phyloP scores from a whole-genome alignment of 2,113 vertebrate species.

The Engraulis encrasicolus region DNA sequence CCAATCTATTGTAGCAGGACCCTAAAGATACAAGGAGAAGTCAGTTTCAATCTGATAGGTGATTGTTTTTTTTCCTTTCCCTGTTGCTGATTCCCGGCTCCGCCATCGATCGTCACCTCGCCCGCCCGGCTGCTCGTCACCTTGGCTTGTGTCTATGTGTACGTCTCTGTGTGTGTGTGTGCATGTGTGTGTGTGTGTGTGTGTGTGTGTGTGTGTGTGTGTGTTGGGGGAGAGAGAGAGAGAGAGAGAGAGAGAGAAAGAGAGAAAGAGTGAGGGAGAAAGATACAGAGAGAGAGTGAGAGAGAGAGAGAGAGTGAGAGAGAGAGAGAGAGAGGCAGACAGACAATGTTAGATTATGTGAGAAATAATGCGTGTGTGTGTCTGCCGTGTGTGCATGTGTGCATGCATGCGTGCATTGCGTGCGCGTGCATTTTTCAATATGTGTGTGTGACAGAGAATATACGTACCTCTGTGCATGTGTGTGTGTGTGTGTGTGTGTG shows the following conservation, averaged over 20 bases:
- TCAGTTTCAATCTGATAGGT: conserved; percentile 88
- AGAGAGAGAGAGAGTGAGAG: too few species aligned
- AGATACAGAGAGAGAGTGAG: too few species aligned
- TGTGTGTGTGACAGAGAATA: too few species aligned
- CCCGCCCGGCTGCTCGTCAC: conserved; percentile 70
- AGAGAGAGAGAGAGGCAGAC: too few species aligned
- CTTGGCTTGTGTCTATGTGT: too few species aligned
- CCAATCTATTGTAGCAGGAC: conserved; percentile 85
- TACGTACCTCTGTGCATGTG: too few species aligned
- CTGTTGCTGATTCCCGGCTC: conserved; percentile 76
- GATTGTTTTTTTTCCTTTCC: conserved; percentile 80
- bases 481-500: background rate
- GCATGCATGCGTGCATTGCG: too few species aligned
- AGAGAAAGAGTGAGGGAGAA: too few species aligned
- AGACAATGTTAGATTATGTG: too few species aligned
- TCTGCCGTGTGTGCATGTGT: too few species aligned
- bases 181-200: conserved; percentile 38
- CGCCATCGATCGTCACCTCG: conserved; percentile 74
- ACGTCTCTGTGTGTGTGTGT: conserved; percentile 42
- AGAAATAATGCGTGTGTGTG: too few species aligned
- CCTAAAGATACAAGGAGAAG: conserved; percentile 89
- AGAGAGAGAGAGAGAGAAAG: background rate
- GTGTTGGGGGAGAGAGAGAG: background rate
- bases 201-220: conserved; percentile 53
- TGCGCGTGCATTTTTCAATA: too few species aligned